Evolutionary conservation across 2,797 vertebrate genomes (phyloP).

Genomic region (Tolypeutes matacus): DNA sequence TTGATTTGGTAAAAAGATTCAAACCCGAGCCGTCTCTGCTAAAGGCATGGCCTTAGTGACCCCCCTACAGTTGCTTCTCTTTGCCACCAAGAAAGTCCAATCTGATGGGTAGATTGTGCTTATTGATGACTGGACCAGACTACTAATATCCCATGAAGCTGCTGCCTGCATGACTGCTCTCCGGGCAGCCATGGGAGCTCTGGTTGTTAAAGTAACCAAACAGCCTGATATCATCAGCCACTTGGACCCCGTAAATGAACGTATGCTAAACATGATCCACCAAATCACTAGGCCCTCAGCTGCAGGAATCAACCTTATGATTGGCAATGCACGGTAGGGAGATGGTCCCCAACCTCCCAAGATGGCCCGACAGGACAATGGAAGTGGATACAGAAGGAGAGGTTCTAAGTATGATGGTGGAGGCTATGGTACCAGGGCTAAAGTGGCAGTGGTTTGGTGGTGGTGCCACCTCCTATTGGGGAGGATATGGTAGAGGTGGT

Average conservation of each 20-base stretch:
- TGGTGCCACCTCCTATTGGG: constrained; percentile 8
- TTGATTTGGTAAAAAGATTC: constrained; percentile 97
- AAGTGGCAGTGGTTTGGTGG: constrained; percentile 73
- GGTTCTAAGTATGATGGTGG: constrained; percentile 79
- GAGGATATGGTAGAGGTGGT: constrained; percentile 15
- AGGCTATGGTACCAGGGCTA: constrained; percentile 77
- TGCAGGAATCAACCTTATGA: constrained; percentile 92
- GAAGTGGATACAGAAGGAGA: constrained; percentile 84
- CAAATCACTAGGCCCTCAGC: constrained; percentile 92
- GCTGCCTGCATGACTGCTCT: constrained; percentile 92
- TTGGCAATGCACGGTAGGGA: constrained; percentile 90
- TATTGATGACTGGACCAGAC: constrained; percentile 95
- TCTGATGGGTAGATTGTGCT: constrained; percentile 92
- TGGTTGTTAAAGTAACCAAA: constrained; percentile 95
- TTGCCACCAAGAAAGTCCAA: constrained; percentile 95
- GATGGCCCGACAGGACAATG: constrained; percentile 93
- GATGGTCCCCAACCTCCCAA: constrained; percentile 97
- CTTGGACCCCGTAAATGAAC: constrained; percentile 91
- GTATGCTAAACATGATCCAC: constrained; percentile 92
- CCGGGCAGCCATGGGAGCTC: constrained; percentile 93
- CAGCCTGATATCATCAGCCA: constrained; percentile 92
- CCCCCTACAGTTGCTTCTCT: constrained; percentile 95
- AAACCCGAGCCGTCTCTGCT: constrained; percentile 94
- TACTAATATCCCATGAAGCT: constrained; percentile 90
- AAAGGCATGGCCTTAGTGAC: constrained; percentile 98